phyloP scores from a whole-genome alignment of 2,888 invertebrate genomes.

The Leucophenga montana region DNA sequence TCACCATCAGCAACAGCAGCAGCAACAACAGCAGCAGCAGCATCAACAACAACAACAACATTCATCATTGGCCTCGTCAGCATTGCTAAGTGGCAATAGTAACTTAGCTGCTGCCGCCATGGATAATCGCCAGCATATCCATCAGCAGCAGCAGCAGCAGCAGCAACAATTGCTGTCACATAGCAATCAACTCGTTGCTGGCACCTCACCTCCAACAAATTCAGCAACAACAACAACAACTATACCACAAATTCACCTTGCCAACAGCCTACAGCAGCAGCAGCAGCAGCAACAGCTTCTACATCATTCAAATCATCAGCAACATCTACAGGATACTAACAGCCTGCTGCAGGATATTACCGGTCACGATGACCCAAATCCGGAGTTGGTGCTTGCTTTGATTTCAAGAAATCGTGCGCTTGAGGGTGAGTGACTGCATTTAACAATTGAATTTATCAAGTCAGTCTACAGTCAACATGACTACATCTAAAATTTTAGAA shows the following conservation, averaged over 20 bases:
- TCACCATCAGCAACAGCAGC: slow-evolving; percentile 49
- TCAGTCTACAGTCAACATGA: no score
- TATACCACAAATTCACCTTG: slow-evolving; percentile 35
- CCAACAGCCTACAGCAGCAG: slow-evolving; percentile 41
- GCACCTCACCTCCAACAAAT: slow-evolving; percentile 38
- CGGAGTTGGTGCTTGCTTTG: slow-evolving; percentile 88
- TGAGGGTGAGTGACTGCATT: slow-evolving; percentile 80
- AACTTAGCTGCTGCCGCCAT: slow-evolving; percentile 52
- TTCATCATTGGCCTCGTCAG: slow-evolving; percentile 43
- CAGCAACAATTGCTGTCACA: slow-evolving; percentile 46
- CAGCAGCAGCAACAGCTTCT: slow-evolving; percentile 19
- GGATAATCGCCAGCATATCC: slow-evolving; percentile 57
- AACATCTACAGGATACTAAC: slow-evolving; percentile 30
- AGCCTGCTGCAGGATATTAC: slow-evolving; percentile 43
- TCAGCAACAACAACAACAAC: slow-evolving; percentile 54
- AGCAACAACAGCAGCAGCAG: slow-evolving; percentile 45
- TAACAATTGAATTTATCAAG: background rate
- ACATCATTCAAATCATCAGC: slow-evolving; percentile 46
- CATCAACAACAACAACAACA: slow-evolving; percentile 50
- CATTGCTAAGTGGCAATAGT: slow-evolving; percentile 41
- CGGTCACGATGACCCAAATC: slow-evolving; percentile 79
- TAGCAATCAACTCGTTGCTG: slow-evolving; percentile 60
- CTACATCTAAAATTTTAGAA: no score
- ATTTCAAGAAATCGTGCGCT: slow-evolving; percentile 90
- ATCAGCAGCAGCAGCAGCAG: slow-evolving; percentile 44